Conservation (phyloP, 2,888 invertebrate genomes). For the Volucella inanis region DNA sequence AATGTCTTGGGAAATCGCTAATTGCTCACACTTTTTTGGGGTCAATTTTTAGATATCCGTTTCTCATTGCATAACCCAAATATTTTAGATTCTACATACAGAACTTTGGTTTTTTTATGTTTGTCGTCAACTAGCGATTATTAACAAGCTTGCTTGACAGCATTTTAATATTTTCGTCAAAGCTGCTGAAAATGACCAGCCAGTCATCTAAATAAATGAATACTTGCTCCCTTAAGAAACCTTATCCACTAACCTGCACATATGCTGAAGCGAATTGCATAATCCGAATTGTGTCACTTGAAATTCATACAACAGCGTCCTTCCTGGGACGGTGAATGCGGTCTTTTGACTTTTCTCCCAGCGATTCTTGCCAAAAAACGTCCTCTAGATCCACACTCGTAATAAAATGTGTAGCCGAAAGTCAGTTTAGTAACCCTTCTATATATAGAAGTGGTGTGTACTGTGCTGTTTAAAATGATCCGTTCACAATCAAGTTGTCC, state of each 20-base stretch:
- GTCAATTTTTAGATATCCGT: slow-evolving; percentile 21
- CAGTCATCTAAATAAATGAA: slow-evolving; percentile 49
- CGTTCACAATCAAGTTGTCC: too few species aligned
- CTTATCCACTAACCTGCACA: too few species aligned
- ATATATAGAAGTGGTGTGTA: slow-evolving; percentile 48
- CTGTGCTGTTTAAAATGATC: too few species aligned
- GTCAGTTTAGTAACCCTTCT: slow-evolving; percentile 55
- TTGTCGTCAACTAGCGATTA: slow-evolving; percentile 12
- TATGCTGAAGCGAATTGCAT: too few species aligned
- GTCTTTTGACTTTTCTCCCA: too few species aligned
- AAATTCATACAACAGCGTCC: too few species aligned
- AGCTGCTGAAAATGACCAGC: slow-evolving; percentile 43
- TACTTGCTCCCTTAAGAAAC: too few species aligned
- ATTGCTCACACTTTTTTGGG: too few species aligned
- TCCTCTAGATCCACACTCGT: slow-evolving; percentile 49
- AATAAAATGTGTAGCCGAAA: slow-evolving; percentile 46
- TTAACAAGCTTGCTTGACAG: too few species aligned
- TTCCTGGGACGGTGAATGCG: too few species aligned
- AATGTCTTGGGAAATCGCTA: too few species aligned
- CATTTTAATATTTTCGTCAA: slow-evolving; percentile 35
- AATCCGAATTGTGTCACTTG: too few species aligned
- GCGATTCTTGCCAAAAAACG: slow-evolving; percentile 35
- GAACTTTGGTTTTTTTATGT: slow-evolving; percentile 3
- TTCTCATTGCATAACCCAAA: slow-evolving; percentile 28
- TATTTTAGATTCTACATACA: slow-evolving; percentile 11